Conservation (phyloP, 2,113 vertebrate species). For the Puntigrus tetrazona region DNA sequence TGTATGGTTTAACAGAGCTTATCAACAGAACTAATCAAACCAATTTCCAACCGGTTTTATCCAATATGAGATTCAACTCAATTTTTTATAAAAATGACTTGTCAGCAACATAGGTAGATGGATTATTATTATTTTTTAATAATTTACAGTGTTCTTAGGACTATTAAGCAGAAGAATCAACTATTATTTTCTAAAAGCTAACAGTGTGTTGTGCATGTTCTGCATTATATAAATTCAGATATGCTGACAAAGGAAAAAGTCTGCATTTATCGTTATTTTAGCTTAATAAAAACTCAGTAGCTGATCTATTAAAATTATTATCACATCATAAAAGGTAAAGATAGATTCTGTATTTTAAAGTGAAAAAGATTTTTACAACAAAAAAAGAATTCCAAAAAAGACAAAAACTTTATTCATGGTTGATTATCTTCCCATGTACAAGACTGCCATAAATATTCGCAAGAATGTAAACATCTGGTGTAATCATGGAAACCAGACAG, state of each 20-base stretch:
- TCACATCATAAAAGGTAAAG: not conserved
- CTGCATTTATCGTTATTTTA: not conserved
- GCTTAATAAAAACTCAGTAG: not conserved
- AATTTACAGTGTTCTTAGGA: too few relatives aligned
- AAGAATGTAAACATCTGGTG: slow-evolving; percentile 91
- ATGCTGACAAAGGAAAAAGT: not conserved
- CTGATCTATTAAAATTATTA: not conserved
- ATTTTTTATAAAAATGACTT: not conserved
- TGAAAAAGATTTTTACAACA: not conserved
- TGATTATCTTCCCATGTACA: slow-evolving; percentile 60
- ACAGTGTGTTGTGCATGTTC: too few relatives aligned
- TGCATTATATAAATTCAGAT: not conserved
- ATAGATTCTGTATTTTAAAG: not conserved
- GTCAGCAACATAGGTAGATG: too few relatives aligned
- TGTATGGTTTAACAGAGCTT: too few relatives aligned
- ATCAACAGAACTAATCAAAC: too few relatives aligned
- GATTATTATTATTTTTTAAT: too few relatives aligned
- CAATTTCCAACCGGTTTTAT: too few relatives aligned
- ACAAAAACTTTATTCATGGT: slow-evolving; percentile 44
- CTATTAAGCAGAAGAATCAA: too few relatives aligned
- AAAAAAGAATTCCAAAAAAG: not conserved
- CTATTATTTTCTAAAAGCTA: too few relatives aligned
- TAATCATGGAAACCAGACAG: slow-evolving; percentile 56
- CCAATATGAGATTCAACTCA: not conserved
- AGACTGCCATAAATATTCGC: slow-evolving; percentile 82